Base-by-base conservation (phyloP, 2,797 vertebrate species). In the Prunella strophiata region DNA sequence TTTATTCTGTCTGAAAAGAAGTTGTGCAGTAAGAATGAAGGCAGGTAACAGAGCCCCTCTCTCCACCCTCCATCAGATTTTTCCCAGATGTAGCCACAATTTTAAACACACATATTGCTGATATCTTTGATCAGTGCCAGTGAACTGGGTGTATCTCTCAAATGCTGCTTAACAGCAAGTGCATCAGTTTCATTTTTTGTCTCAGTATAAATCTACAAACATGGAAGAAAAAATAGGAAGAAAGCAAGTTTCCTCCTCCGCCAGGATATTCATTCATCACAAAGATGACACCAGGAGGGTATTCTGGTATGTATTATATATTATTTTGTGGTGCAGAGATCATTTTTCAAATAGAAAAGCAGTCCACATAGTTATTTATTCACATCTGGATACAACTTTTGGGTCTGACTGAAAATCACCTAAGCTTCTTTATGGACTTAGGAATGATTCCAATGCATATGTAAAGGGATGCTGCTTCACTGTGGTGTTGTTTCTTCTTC, bases 261-360 rank as follows among this genome's bases (percentile, higher is more conserved):
- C 16, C 6, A 2, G 51, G 30, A 54, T 55, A 75, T 79, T 59
- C 43, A 87, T 82, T 92, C 45, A 79, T 91, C 80, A 78, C 20
- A 51, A 81, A 79, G 63, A 66, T 67, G 73, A 85, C 45, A 89
- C 14, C 22, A 71, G 22, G 25, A 87, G 30, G 9, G 25, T 71
- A 70, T 57, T 85, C 63, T 79, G 74, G 13, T 57, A 70, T 73
- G 34, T 57, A 72, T 66, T 65, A 79, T 75, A 58, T 72, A 89
- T 83, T 92, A 79, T 89, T 85, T 87, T 82, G 50, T 87, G 50
- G 16, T 83, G 45, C 13, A 58, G 11, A 80, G 61, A 82, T 65
- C 1, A 74, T 63, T 85, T 95, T 95, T 91, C 68, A 89, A 85
- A 87, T 7, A 89, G 43, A 92, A 93, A 72, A 78, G 45, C 10